phyloP scores from a whole-genome alignment of 2,113 vertebrate genomes.

The Clinocottus analis region DNA sequence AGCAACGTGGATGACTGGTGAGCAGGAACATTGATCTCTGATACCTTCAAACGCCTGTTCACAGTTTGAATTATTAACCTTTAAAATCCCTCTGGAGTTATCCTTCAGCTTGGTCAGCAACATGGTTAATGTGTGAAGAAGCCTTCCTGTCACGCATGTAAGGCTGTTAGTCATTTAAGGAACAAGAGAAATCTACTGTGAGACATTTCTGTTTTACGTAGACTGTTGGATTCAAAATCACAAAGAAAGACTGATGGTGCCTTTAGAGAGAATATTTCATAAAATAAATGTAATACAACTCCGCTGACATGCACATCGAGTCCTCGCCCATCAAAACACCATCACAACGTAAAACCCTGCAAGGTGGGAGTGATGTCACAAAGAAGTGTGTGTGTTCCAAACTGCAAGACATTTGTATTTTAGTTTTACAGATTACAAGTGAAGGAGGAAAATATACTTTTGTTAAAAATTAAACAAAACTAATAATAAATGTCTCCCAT shows the following conservation, averaged over 20 bases:
- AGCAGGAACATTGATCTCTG: background rate
- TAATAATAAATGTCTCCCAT: background rate
- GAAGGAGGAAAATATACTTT: background rate
- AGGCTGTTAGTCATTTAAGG: constrained; percentile 50
- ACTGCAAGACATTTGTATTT: background rate
- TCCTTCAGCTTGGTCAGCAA: constrained; percentile 14
- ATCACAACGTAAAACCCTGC: background rate
- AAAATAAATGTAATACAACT: background rate
- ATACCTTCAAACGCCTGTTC: background rate
- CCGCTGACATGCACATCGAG: background rate
- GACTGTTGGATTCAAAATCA: too few species aligned
- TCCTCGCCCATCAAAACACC: background rate
- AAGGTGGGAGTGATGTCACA: background rate
- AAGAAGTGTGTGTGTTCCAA: background rate
- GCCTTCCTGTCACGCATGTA: constrained; percentile 39
- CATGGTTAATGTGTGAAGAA: constrained; percentile 62
- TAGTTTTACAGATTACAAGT: background rate
- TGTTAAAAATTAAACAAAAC: background rate
- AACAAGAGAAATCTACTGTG: background rate
- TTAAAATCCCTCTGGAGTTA: background rate
- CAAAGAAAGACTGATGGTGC: too few species aligned
- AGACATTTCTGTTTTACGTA: too few species aligned
- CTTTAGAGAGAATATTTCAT: too few species aligned
- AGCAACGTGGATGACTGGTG: background rate
- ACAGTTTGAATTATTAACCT: background rate